Base-by-base conservation (phyloP, 1,140 invertebrate genomes). In the Contarinia nasturtii region DNA sequence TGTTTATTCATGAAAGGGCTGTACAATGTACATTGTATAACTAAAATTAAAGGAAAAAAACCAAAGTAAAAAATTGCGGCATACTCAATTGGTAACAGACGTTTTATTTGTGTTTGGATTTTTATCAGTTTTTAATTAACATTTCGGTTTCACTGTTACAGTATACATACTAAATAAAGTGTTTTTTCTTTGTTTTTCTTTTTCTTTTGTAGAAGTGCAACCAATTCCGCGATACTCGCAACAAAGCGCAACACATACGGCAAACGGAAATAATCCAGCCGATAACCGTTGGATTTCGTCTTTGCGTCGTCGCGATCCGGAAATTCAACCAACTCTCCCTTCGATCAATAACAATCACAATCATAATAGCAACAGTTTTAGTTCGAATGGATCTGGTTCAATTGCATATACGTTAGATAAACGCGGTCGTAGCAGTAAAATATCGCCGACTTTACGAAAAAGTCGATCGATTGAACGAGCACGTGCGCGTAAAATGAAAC, bases 261-360 rank as follows among this genome's bases (percentile, higher is more conserved):
- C 47, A 34, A 37, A 47, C 18, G 33, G 41, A 40, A 37, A 34
- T 21, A 63, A 58, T 43, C 57, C 58, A 42, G 54, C 57, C 48
- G 61, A 64, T 33, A 58, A 54, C 43, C 56, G 60, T n/a, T 64
- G 60, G 60, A 57, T 64, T 7, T 60, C 57, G 12, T 76, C 76
- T 17, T 54, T 80, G 14, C 57, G 77, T 2, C 70, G 70, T 50
- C 61, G 76, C 38, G 75, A 80, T 61, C 74, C 76, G 1, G 73
- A 78, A 48, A 63, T 79, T 5, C 76, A 78, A 53, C 74, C 76
- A 1, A 71, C 73, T 7, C 55, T 80, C 44, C 77, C 77, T 14
- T 73, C 75, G 7, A 76, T 78, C 44, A 61, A 53, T 50, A 52
- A 57, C 45, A 61, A 57, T 36, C 57, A 63, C 46, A 57, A 59